Base-by-base conservation (phyloP, 2,888 invertebrate genomes). In the Margaritifera margaritifera region DNA sequence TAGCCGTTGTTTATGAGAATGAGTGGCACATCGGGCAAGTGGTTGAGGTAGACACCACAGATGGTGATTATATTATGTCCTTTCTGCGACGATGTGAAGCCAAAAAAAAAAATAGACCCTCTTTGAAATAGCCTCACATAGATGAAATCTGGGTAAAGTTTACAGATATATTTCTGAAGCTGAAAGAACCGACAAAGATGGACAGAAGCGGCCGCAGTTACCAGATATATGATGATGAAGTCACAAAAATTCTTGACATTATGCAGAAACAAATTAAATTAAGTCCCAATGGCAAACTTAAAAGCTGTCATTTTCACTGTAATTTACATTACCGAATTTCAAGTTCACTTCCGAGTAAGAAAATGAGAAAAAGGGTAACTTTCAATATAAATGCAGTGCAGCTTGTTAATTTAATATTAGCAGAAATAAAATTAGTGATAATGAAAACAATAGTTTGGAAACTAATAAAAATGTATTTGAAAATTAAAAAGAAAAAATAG, bases 21-120 rank as follows among this genome's bases (percentile, higher is more conserved):
- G 25, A 62, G 42, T 56, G 69, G 66, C 58, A 69, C 31, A 62
- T 69, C 53, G 65, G 69, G 18, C 55, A 69, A 56, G 56, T 65
- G 6, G 4, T 19, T 53, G 53, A 62, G 5, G 27, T 66, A 8
- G 69, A 69, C 58, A 5, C 20, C 8, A 62, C 52, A 27, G 62
- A 62, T 24, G 55, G 65, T 25, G 60, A 66, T 15, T 59, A 6
- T n/a, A 8, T 59, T 2, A 27, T 66, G 1, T 60, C 66, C 1
- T 66, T 59, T 42, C 56, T 53, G 56, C 27, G 61, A 63, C n/a
- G 56, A 55, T n/a, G 62, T 19, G 22, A 24, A n/a, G 55, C 42
- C 53, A n/a, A 25, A 54, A 42, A 19, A 50, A 20, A 4, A 51
- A 55, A 25, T n/a, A 56, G 20, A 57, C 15, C 27, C 27, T 56